phyloP scores from a whole-genome alignment of 1,140 invertebrate genomes.

The Aleiodes sp. region DNA sequence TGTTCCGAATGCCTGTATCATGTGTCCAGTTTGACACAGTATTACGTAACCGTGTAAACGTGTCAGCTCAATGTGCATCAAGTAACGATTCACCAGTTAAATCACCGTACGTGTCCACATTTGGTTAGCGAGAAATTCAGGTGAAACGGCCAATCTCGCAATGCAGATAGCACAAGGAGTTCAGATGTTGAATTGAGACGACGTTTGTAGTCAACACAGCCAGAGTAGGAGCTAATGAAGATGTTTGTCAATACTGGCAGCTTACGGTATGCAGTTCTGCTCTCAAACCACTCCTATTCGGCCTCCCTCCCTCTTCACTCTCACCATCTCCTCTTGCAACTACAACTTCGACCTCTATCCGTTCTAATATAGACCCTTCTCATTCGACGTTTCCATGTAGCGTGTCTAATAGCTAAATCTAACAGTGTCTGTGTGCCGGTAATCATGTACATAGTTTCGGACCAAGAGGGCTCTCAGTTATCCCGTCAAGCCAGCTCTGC shows the following conservation, averaged over 20 bases:
- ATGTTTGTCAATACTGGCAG: slow-evolving; percentile 57
- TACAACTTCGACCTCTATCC: slow-evolving; percentile 36
- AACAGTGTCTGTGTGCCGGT: background rate
- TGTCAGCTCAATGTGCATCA: slow-evolving; percentile 45
- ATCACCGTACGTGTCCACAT: slow-evolving; percentile 44
- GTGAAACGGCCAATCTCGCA: slow-evolving; percentile 29
- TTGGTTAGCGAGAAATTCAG: slow-evolving; percentile 39
- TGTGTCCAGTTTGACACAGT: background rate
- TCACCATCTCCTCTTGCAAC: too few species aligned
- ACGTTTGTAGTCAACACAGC: slow-evolving; percentile 44
- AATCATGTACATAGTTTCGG: background rate
- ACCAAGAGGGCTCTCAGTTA: slow-evolving; percentile 43
- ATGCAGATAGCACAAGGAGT: background rate
- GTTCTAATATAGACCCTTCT: slow-evolving; percentile 18
- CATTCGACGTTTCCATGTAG: slow-evolving; percentile 5
- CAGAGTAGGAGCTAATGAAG: slow-evolving; percentile 52
- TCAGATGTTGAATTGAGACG: slow-evolving; percentile 7
- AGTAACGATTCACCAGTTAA: slow-evolving; percentile 39
- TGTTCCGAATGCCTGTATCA: background rate
- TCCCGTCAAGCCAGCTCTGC: slow-evolving; percentile 33
- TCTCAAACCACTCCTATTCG: background rate
- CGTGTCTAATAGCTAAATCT: background rate
- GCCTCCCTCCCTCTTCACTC: slow-evolving; percentile 28
- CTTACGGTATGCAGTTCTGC: slow-evolving; percentile 41
- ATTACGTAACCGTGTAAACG: slow-evolving; percentile 28